Evolutionary conservation across 1,140 invertebrate species (phyloP), one percentile per base, ranked within the genome.

Genomic region (Oryzaephilus surinamensis): DNA sequence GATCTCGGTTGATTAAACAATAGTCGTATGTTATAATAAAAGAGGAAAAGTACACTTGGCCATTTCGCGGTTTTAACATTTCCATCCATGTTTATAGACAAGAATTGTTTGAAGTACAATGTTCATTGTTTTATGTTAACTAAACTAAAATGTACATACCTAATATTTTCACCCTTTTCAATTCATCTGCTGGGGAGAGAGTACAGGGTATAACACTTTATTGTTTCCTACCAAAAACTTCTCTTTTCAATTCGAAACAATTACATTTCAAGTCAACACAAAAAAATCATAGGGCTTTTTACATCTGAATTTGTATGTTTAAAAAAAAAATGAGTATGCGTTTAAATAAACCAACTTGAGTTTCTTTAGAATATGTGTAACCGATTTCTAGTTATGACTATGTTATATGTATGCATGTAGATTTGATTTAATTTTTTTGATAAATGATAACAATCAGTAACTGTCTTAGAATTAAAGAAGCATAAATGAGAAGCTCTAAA

Each of bases 41-140:
- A n/a, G n/a, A n/a, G n/a, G 49, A 40, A 51, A 45, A 52, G 44
- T 39, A 43, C 44, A 48, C 49, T 48, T 48, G 35, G 29, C 41
- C 47, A 49, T 49, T 49, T 49, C 27, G 47, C 42, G 36, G 50
- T 43, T 49, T 49, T 46, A 52, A 49, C 46, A 32, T 48, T 40
- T 48, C 36, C 41, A 41, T 24, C 43, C 15, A 26, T 37, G 41
- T 50, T 40, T 52, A 49, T 49, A 46, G 43, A 49, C 50, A 52
- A 46, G 43, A 43, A 49, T 43, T 46, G 50, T 43, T 46, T 51
- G 38, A 48, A 51, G 46, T 45, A 49, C 50, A 52, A 44, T 49
- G 34, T 29, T 43, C 50, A 52, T 52, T 52, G 50, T 52, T 52
- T 52, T 52, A 46, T 41, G 32, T 49, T 46, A 49, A 52, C 48